phyloP scores from a whole-genome alignment of 2,888 invertebrate species.

The Dynastes hyllus region DNA sequence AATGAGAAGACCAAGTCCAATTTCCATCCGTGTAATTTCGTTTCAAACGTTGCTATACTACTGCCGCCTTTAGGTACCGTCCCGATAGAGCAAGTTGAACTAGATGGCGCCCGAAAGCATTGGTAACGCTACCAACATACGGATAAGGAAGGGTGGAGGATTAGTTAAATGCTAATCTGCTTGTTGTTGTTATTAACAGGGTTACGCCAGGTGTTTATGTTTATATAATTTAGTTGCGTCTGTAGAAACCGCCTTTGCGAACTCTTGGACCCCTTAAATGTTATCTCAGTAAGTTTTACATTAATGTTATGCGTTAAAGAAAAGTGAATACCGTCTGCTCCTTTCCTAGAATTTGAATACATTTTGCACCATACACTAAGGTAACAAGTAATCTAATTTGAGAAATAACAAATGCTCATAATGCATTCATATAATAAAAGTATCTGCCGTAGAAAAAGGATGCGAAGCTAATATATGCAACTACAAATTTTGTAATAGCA shows the following conservation, averaged over 20 bases:
- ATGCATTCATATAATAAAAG: too few relatives aligned
- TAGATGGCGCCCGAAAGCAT: conserved; percentile 25
- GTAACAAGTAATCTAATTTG: neutral
- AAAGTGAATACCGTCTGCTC: conserved; percentile 35
- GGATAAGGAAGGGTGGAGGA: conserved; percentile 41
- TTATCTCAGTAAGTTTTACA: conserved; percentile 36
- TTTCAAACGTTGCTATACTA: conserved; percentile 39
- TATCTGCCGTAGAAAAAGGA: too few relatives aligned
- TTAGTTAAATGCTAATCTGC: conserved; percentile 53
- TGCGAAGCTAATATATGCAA: too few relatives aligned
- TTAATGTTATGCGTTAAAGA: conserved; percentile 37
- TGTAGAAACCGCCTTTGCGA: conserved; percentile 32
- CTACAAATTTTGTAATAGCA: too few relatives aligned
- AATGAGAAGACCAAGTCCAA: conserved; percentile 51
- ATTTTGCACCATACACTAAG: neutral
- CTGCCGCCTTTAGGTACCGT: conserved; percentile 10
- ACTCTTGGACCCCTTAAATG: conserved; percentile 33
- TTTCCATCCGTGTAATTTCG: conserved; percentile 52
- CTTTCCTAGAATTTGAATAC: conserved; percentile 28
- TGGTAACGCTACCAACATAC: conserved; percentile 25
- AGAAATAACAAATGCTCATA: too few relatives aligned
- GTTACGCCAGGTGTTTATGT: conserved; percentile 54
- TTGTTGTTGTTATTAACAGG: conserved; percentile 53
- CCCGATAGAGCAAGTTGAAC: conserved; percentile 26
- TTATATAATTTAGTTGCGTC: conserved; percentile 52